A percentile compares a stretch with the other conserved stretches of the same genome.
phyloP scores from a whole-genome alignment of 2,797 vertebrate species.

The Sarcophilus harrisii region DNA sequence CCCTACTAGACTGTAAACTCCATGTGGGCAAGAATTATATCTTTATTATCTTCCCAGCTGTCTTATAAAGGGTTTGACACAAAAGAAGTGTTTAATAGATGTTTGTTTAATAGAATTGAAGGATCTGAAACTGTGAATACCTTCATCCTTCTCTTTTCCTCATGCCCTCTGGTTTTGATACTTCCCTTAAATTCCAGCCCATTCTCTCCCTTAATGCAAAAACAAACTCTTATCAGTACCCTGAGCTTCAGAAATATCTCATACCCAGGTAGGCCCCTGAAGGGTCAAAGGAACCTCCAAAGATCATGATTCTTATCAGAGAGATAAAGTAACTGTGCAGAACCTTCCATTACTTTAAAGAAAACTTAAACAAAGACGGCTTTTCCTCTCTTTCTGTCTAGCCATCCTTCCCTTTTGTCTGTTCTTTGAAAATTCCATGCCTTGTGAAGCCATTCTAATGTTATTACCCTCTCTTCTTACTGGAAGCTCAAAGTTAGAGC shows the following conservation, averaged over 20 bases:
- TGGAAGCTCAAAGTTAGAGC: neutral
- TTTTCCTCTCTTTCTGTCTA: neutral
- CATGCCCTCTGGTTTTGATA: neutral
- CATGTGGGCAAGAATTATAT: neutral
- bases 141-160: neutral
- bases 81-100: neutral
- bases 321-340: neutral
- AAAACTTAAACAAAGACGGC: neutral
- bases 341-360: neutral
- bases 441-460: neutral
- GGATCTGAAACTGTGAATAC: neutral
- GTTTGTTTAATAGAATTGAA: neutral
- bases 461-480: neutral
- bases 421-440: neutral
- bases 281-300: neutral
- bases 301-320: constrained; percentile 5
- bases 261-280: neutral
- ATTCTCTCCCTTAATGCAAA: neutral
- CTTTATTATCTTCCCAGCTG: neutral
- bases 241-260: neutral
- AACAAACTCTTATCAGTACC: neutral
- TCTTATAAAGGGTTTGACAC: neutral
- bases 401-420: neutral
- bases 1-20: neutral
- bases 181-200: neutral